phyloP scores from a whole-genome alignment of 2,113 vertebrate genomes.

The Percopsis transmontana region DNA sequence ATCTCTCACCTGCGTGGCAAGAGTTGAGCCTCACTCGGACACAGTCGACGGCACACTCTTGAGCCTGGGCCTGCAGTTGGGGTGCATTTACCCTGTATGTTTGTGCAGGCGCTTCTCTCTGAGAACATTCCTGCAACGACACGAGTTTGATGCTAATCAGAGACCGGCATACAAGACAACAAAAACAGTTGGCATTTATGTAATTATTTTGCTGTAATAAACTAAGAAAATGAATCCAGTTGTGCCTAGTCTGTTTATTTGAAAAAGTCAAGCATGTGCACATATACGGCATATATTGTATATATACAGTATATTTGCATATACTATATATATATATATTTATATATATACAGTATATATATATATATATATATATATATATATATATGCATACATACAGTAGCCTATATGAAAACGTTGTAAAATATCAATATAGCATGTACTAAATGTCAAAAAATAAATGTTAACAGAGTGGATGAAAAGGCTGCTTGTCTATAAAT shows the following conservation, averaged over 20 bases:
- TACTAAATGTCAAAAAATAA: too few relatives aligned
- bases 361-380: not conserved
- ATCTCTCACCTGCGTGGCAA: not conserved
- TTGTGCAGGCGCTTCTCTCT: constrained; percentile 14
- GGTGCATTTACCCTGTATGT: not conserved
- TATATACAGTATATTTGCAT: not conserved
- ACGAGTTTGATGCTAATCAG: too few relatives aligned
- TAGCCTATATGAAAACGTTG: not conserved
- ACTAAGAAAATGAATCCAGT: not conserved
- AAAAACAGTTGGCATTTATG: constrained; percentile 23
- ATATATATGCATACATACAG: not conserved
- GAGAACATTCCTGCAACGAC: not conserved
- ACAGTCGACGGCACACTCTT: constrained; percentile 1
- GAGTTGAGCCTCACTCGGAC: constrained; percentile 18
- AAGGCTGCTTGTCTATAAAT: too few relatives aligned
- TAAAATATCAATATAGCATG: too few relatives aligned
- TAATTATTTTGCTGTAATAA: not conserved
- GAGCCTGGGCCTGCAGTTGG: constrained; percentile 15
- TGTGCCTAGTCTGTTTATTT: not conserved
- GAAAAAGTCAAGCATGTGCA: not conserved
- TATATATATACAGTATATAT: not conserved
- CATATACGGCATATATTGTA: not conserved
- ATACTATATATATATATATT: not conserved
- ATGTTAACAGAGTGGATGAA: too few relatives aligned
- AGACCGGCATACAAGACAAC: not conserved